A percentile compares a stretch with the other conserved stretches of the same genome.
These are phyloP conservation scores for Gallirallus australis DNA, from an alignment of 2,797 vertebrate species.

Conservation along the genomic window DNA sequence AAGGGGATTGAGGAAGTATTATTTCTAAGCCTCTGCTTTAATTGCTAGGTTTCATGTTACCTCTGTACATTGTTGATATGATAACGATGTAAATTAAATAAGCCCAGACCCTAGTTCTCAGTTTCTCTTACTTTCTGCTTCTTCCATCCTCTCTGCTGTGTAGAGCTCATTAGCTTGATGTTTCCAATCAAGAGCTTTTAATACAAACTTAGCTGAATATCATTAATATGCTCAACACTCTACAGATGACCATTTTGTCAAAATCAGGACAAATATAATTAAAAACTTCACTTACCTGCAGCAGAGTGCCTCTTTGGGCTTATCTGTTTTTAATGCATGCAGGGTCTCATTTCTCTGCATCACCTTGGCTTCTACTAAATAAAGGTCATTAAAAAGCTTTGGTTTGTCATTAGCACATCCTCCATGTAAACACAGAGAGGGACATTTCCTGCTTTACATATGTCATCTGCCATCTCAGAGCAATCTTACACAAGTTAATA, in stretches of 20 bases:
- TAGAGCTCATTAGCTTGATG: neutral
- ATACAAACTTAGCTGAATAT: fast-evolving
- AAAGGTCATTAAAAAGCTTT: neutral
- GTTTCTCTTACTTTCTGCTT: neutral
- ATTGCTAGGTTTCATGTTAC: conserved; percentile 12
- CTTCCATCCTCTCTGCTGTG: neutral
- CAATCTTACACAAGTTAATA: neutral
- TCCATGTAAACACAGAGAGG: neutral
- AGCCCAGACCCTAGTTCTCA: neutral
- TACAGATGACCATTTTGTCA: neutral
- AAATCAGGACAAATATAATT: neutral
- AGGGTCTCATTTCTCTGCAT: neutral
- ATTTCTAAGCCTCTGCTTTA: conserved; percentile 43
- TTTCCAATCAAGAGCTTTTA: neutral
- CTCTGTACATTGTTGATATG: neutral
- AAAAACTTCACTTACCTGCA: neutral
- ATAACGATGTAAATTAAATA: neutral
- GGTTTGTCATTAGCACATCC: neutral
- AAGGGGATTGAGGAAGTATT: conserved; percentile 14
- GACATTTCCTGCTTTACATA: neutral
- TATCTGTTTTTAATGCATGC: neutral
- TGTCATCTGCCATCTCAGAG: neutral
- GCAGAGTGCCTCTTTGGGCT: neutral
- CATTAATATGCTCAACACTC: neutral
- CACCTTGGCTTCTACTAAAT: neutral